Conservation (phyloP, 2,797 vertebrate species). For the Lerista edwardsae region DNA sequence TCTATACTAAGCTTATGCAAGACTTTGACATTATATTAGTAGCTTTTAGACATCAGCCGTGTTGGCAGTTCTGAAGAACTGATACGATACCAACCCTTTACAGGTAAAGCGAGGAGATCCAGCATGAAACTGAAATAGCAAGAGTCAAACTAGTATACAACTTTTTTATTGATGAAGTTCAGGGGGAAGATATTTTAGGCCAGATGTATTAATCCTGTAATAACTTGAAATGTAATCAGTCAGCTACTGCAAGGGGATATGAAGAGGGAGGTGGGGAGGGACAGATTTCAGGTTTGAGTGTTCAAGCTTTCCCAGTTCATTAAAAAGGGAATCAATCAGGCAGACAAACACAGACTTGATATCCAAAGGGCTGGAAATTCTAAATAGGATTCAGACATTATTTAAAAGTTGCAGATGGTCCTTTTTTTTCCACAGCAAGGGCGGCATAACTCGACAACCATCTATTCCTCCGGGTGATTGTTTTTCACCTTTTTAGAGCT, state of each 20-base stretch:
- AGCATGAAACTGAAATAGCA: conserved; percentile 54
- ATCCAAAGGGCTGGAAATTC: conserved; percentile 71
- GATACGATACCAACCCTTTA: conserved; percentile 30
- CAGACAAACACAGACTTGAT: conserved; percentile 67
- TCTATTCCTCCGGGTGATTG: conserved; percentile 53
- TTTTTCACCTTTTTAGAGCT: conserved; percentile 53
- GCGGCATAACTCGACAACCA: conserved; percentile 61
- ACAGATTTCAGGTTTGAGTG: conserved; percentile 64
- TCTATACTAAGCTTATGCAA: conserved; percentile 49
- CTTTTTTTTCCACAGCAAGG: conserved; percentile 24
- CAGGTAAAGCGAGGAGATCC: conserved; percentile 57
- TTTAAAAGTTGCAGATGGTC: conserved; percentile 61
- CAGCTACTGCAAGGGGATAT: conserved; percentile 48
- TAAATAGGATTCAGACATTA: conserved; percentile 54
- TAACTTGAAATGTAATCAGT: conserved; percentile 68
- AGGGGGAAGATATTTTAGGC: conserved; percentile 51
- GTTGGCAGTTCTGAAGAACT: conserved; percentile 63
- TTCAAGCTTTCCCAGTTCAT: conserved; percentile 73
- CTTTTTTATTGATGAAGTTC: conserved; percentile 67
- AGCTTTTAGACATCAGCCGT: conserved; percentile 50
- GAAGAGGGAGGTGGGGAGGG: conserved; percentile 54
- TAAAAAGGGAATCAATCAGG: conserved; percentile 71
- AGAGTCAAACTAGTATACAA: conserved; percentile 54
- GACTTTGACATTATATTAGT: conserved; percentile 54
- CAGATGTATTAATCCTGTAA: conserved; percentile 69